phyloP scores from a whole-genome alignment of 2,888 invertebrate genomes.

The Byasa hedistus region DNA sequence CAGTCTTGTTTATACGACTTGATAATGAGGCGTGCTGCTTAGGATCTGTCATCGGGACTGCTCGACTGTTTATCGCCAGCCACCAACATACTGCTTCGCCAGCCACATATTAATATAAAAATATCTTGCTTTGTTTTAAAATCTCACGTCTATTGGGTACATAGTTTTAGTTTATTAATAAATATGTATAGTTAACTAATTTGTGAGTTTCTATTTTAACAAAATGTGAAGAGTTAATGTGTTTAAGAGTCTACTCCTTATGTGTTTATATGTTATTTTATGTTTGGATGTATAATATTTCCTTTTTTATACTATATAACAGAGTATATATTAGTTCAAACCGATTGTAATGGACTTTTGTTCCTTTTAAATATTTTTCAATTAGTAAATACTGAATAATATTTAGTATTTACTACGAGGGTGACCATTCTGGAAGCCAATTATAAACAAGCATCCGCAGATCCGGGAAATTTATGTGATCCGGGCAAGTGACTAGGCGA shows the following conservation, averaged over 20 bases:
- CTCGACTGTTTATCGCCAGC: slow-evolving; percentile 61
- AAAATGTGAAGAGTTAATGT: not conserved
- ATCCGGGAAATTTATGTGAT: too few relatives aligned
- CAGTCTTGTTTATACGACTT: slow-evolving; percentile 60
- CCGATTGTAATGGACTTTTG: too few relatives aligned
- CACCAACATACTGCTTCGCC: slow-evolving; percentile 55
- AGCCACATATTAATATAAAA: slow-evolving; percentile 53
- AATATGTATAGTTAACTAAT: slow-evolving; percentile 18
- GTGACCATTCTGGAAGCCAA: too few relatives aligned
- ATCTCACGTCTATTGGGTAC: slow-evolving; percentile 29
- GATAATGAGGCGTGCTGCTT: slow-evolving; percentile 70
- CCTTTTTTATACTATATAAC: too few relatives aligned
- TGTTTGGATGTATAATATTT: not conserved
- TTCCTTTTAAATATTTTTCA: too few relatives aligned
- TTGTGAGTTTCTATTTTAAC: slow-evolving; percentile 5
- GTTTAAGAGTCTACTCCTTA: not conserved
- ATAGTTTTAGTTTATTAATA: slow-evolving; percentile 24
- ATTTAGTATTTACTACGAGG: too few relatives aligned
- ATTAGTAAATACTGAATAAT: too few relatives aligned
- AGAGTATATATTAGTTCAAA: too few relatives aligned
- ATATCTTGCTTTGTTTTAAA: slow-evolving; percentile 36
- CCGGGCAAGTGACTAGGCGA: too few relatives aligned
- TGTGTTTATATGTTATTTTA: not conserved
- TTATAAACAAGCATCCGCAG: too few relatives aligned
- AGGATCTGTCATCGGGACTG: slow-evolving; percentile 63